Evolutionary conservation across 2,797 vertebrate species (phyloP), one percentile per base, ranked within the genome.

Genomic region (Helostoma temminkii): DNA sequence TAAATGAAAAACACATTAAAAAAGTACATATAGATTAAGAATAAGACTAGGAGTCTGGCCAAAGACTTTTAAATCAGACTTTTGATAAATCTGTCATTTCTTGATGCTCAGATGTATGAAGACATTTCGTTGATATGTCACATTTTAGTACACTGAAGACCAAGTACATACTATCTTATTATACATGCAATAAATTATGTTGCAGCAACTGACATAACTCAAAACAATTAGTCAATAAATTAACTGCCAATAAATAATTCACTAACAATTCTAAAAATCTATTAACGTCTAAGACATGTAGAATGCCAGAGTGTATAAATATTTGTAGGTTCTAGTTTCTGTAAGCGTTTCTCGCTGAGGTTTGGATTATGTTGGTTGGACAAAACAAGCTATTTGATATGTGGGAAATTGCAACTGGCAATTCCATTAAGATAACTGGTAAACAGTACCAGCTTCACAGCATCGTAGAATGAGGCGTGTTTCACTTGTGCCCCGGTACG

Each of bases 401-500:
- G 7, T 45, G 34, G 28, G 4, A 77, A 52, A 64, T 14, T 18
- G 19, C 26, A 25, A 56, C 19, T 34, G 49, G 64, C 32, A 60
- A 47, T 62, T 76, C 8, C 9, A 66, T 62, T 59, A 56, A 42
- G 71, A 68, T 32, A 66, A 25, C 48, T 43, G 37, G n/a, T 2
- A 50, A 61, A 66, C 14, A 37, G 37, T 2, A 45, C 8, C 36
- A 32, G 30, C 2, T 8, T 73, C 52, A 26, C 45, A 62, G 48
- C 37, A 18, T 48, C 9, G 45, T 14, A 24, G 39, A 2, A 12
- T 30, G 5, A 73, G 60, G 52, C 36, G 28, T 73, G 68, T 80
- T 78, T 78, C 47, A 79, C 74, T 68, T 73, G 34, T 64, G 70
- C 66, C 70, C 70, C 30, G 34, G 43, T 50, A 65, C 71, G 83